Evolutionary conservation across 2,797 vertebrate genomes (phyloP).

Genomic region (Tragelaphus eurycerus): DNA sequence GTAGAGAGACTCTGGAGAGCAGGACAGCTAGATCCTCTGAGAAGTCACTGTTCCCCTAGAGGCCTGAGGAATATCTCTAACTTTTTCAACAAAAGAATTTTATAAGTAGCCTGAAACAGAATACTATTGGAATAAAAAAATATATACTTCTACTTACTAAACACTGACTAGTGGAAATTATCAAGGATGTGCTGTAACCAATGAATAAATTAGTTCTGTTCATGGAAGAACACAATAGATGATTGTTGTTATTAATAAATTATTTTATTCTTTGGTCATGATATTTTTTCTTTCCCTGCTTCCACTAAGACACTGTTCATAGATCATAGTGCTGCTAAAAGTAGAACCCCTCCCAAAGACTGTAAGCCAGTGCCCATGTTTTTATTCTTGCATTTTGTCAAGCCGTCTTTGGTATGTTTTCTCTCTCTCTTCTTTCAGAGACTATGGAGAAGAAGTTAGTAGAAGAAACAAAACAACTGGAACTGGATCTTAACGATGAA

Average conservation of each 20-base stretch:
- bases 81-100: slow-evolving; percentile 6
- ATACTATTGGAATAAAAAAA: not conserved
- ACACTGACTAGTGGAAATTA: not conserved
- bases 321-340: not conserved
- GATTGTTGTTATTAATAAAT: not conserved
- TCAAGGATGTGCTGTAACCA: not conserved
- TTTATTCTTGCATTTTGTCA: not conserved
- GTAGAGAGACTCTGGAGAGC: not conserved
- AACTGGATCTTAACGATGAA: slow-evolving; percentile 96
- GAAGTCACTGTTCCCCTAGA: not conserved
- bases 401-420: not conserved
- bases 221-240: not conserved
- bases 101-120: slow-evolving; percentile 3
- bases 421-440: slow-evolving; percentile 83
- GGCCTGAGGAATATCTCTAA: not conserved
- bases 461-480: slow-evolving; percentile 95
- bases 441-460: slow-evolving; percentile 91
- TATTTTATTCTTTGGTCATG: not conserved
- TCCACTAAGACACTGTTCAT: not conserved
- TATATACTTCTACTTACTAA: not conserved
- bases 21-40: not conserved
- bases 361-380: not conserved
- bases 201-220: not conserved
- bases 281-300: not conserved
- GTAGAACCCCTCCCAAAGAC: not conserved